Percentiles rank a stretch among this genome's conserved stretches.
phyloP scores from a whole-genome alignment of 2,888 invertebrate genomes.

The Catonia carolina region DNA sequence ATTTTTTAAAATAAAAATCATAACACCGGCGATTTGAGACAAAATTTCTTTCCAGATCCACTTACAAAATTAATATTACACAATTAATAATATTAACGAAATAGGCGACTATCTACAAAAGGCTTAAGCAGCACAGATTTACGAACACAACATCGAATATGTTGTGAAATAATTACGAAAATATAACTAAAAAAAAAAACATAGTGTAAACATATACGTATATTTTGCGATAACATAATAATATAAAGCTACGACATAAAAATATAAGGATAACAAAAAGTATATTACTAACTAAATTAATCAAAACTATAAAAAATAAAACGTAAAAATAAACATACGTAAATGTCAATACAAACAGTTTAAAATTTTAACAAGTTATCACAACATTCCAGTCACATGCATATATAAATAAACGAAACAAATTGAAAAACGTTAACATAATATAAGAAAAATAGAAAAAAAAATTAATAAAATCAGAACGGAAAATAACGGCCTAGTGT shows the following conservation, averaged over 20 bases:
- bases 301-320: no score
- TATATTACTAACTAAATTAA: not conserved
- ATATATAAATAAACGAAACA: conserved; percentile 22
- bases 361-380: not conserved
- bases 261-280: conserved; percentile 7
- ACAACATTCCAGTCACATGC: conserved; percentile 11
- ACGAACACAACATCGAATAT: not conserved
- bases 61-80: no score
- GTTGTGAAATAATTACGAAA: not conserved
- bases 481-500: conserved; percentile 20
- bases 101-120: no score
- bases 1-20: no score
- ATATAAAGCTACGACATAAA: conserved; percentile 2
- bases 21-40: no score
- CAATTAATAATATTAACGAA: no score
- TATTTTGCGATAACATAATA: not conserved
- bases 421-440: conserved; percentile 14
- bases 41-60: no score
- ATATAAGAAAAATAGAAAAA: conserved; percentile 3
- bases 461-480: conserved; percentile 24
- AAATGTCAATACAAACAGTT: not conserved
- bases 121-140: no score
- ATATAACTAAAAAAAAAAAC: not conserved
- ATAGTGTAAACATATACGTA: not conserved
- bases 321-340: not conserved